Conservation (phyloP, 1,140 invertebrate genomes). For the Plectus sambesii region DNA sequence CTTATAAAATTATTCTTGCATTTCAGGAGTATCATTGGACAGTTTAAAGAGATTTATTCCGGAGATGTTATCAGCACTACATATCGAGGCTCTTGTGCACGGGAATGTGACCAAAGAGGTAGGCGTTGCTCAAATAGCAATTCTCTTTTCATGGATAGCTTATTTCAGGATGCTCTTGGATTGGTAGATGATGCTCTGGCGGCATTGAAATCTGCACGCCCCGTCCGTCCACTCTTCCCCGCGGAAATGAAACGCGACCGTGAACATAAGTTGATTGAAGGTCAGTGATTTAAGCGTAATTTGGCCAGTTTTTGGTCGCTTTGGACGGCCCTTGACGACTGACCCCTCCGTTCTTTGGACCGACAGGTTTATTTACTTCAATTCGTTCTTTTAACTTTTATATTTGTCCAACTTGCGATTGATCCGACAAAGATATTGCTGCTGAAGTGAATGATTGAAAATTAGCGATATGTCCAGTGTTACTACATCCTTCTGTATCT, state of each 20-base stretch:
- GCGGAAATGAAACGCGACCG: slow-evolving; percentile 14
- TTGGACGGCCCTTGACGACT: no score
- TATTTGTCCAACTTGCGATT: no score
- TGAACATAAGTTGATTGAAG: slow-evolving; percentile 19
- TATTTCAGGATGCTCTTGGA: slow-evolving; percentile 18
- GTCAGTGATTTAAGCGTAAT: no score
- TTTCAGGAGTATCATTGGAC: slow-evolving; percentile 66
- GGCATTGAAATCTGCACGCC: slow-evolving; percentile 14
- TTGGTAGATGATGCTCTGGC: slow-evolving; percentile 20
- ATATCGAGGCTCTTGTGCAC: slow-evolving; percentile 70
- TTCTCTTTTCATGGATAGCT: slow-evolving; percentile 12
- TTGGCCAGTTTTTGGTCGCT: no score
- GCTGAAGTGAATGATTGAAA: no score
- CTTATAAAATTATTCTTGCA: slow-evolving; percentile 25
- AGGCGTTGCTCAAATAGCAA: slow-evolving; percentile 15
- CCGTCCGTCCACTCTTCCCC: slow-evolving; percentile 13
- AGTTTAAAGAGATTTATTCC: slow-evolving; percentile 62
- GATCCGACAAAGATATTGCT: no score
- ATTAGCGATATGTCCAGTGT: neutral
- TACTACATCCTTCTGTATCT: neutral
- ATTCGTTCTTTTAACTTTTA: slow-evolving; percentile 3
- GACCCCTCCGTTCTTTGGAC: neutral
- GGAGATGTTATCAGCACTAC: slow-evolving; percentile 63
- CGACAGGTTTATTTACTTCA: neutral
- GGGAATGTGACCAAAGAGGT: slow-evolving; percentile 64